Evolutionary conservation across 1,140 invertebrate genomes (phyloP), one percentile per base, ranked within the genome.

Genomic region (Gerris buenoi): DNA sequence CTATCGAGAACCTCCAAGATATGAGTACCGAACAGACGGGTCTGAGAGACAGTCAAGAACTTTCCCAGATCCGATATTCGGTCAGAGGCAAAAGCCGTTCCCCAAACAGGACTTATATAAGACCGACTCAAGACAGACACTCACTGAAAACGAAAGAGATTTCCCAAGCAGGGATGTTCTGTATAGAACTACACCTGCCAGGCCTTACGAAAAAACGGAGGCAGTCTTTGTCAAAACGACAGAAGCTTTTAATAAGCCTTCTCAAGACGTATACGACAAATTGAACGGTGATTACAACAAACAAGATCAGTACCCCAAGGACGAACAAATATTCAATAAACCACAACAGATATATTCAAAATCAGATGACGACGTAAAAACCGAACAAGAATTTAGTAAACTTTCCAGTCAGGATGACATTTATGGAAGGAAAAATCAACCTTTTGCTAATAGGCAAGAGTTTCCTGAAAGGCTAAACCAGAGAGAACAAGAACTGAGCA

Each of bases 1-100:
- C 69, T 84, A 84, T 71, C 79, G 81, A 25, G 80, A 84, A 67
- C 67, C 70, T n/a, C 67, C 65, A 1, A 66, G 63, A 23, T 70
- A 67, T 60, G 63, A 65, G 23, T 33, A 18, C 3, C 14, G 26
- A 23, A 27, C n/a, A 15, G 22, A 65, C 33, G 33, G 33, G 18
- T 46, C 33, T 46, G 33, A 46, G 18, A 46, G 33, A 46, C 33
- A 46, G 33, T 18, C 5, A 46, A 46, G 33, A 46, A 46, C 5
- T 46, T 46, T 46, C 33, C 33, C 5, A 46, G 33, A 46, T 18
- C 5, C 5, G 18, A 56, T 25, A 25, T 25, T 10, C 46, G 25
- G 3, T 22, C 28, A 18, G 62, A 33, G 13, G 67, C 67, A 5
- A 67, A 70, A 29, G 66, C 69, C n/a, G 61, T 69, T 15, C 64